phyloP scores from a whole-genome alignment of 2,888 invertebrate species.

The Platynereis dumerilii region DNA sequence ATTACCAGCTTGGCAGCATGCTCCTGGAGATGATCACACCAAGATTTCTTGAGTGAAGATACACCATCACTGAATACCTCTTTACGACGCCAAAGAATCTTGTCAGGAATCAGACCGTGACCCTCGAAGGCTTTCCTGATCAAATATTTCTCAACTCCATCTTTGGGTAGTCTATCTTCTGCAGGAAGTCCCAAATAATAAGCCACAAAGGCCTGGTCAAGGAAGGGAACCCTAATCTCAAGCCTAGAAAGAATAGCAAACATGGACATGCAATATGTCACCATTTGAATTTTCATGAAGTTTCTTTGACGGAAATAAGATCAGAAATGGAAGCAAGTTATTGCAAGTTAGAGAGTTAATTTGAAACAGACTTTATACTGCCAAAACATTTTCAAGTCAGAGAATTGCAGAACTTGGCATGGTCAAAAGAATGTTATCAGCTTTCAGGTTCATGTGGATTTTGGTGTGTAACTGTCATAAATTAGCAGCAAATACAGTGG shows the following conservation, averaged over 20 bases:
- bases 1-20: conserved; percentile 54
- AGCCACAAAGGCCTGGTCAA: conserved; percentile 86
- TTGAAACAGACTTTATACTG: too few relatives aligned
- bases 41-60: conserved; percentile 51
- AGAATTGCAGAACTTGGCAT: too few relatives aligned
- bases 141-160: conserved; percentile 84
- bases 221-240: conserved; percentile 81
- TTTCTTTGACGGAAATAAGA: too few relatives aligned
- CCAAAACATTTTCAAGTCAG: too few relatives aligned
- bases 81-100: conserved; percentile 92
- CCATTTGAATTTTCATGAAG: too few relatives aligned
- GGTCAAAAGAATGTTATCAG: too few relatives aligned
- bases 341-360: too few relatives aligned
- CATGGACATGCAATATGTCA: too few relatives aligned
- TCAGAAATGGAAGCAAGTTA: too few relatives aligned
- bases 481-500: too few relatives aligned
- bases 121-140: conserved; percentile 83
- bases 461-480: too few relatives aligned
- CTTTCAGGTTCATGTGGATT: too few relatives aligned
- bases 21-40: conserved; percentile 56
- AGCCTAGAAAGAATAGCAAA: conserved; percentile 46
- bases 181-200: conserved; percentile 74
- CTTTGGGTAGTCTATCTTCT: conserved; percentile 75
- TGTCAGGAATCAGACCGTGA: conserved; percentile 77
- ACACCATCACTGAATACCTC: conserved; percentile 72